Conservation (phyloP, 2,888 invertebrate species). For the Iphiclides podalirius region DNA sequence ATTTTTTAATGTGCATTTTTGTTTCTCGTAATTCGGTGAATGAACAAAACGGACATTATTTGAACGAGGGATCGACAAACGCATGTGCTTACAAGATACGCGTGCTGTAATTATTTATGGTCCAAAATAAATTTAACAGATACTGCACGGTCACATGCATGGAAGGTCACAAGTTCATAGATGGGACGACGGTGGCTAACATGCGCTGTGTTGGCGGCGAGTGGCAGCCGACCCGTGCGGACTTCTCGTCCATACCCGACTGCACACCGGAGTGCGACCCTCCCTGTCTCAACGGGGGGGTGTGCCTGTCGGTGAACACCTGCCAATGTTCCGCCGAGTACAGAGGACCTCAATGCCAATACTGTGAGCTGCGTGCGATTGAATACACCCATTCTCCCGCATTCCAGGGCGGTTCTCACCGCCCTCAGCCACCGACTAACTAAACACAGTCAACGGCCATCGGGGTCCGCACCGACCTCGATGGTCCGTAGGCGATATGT, state of each 20-base stretch:
- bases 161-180: conserved; percentile 85
- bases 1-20: too few species aligned
- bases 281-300: conserved; percentile 89
- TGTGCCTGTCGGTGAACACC: conserved; percentile 87
- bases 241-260: conserved; percentile 83
- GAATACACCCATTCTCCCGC: too few species aligned
- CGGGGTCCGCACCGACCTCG: too few species aligned
- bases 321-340: conserved; percentile 89
- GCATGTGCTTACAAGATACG: too few species aligned
- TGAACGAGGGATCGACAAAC: too few species aligned
- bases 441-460: too few species aligned
- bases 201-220: conserved; percentile 84
- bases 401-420: too few species aligned
- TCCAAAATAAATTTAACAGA: conserved; percentile 56
- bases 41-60: too few species aligned
- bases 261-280: conserved; percentile 84
- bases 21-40: too few species aligned
- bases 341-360: conserved; percentile 87
- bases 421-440: too few species aligned
- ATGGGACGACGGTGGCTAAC: conserved; percentile 84
- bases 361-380: conserved; percentile 62
- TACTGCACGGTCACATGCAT: conserved; percentile 84
- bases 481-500: too few species aligned
- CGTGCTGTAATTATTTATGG: too few species aligned
- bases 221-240: conserved; percentile 84